Evolutionary conservation across 2,113 vertebrate species (phyloP).

Genomic region (Apteryx owenii): DNA sequence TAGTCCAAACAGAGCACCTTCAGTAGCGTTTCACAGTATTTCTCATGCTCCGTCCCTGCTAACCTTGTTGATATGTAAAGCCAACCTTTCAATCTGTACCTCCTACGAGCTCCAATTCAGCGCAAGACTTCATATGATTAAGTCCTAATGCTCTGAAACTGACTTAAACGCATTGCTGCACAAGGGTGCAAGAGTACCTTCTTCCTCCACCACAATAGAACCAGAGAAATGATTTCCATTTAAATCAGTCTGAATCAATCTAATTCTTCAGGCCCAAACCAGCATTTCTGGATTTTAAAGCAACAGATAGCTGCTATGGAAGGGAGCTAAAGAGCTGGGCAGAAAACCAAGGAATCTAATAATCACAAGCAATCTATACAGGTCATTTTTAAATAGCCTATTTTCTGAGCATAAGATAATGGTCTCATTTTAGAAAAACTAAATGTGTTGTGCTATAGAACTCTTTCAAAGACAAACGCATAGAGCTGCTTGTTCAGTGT

Average conservation of each 20-base stretch:
- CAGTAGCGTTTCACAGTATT: too few relatives aligned
- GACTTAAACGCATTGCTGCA: neutral
- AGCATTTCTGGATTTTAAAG: neutral
- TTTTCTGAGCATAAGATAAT: neutral
- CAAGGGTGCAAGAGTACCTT: neutral
- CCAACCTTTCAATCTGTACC: too few relatives aligned
- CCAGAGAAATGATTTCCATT: neutral
- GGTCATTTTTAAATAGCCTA: neutral
- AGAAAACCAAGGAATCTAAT: neutral
- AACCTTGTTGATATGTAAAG: too few relatives aligned
- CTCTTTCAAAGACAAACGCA: neutral
- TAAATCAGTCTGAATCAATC: neutral
- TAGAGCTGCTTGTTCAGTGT: constrained; percentile 35
- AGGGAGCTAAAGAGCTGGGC: neutral
- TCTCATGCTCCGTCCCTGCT: too few relatives aligned
- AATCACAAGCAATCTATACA: neutral
- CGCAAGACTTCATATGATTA: neutral
- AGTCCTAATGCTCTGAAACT: neutral
- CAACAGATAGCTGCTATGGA: neutral
- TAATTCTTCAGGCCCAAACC: neutral
- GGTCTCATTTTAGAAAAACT: neutral
- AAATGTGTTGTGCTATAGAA: neutral
- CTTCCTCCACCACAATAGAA: neutral
- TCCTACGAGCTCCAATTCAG: neutral
- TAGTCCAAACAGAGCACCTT: too few relatives aligned